Percentiles rank a stretch among this genome's conserved stretches.
Conservation (phyloP, 2,797 vertebrate genomes). For the Erethizon dorsatum region DNA sequence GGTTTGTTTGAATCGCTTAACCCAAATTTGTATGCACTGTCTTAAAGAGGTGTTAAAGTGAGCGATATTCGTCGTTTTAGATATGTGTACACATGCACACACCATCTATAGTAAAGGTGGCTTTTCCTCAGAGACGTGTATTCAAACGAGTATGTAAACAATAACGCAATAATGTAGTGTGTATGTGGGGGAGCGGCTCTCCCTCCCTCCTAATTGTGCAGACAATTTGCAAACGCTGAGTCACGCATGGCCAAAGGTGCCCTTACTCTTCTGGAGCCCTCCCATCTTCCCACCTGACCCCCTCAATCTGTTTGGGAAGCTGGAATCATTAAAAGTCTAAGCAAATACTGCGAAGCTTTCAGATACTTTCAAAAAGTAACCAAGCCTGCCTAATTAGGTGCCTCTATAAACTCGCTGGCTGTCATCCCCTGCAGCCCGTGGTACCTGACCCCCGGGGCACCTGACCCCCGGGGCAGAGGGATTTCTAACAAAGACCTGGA, state of each 20-base stretch:
- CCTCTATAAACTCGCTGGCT: neutral
- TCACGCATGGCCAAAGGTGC: neutral
- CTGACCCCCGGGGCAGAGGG: neutral
- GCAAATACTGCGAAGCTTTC: neutral
- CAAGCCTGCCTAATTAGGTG: constrained; percentile 46
- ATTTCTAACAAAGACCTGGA: constrained; percentile 52
- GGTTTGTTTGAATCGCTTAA: neutral
- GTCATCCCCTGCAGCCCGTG: neutral
- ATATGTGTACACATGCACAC: neutral
- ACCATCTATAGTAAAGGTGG: neutral
- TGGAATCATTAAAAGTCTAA: constrained; percentile 12
- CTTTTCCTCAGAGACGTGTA: constrained; percentile 1
- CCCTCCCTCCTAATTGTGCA: neutral
- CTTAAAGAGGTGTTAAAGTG: constrained; percentile 12
- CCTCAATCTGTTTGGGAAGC: neutral
- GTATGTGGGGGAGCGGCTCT: neutral
- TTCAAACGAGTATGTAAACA: constrained; percentile 5
- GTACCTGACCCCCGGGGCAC: neutral
- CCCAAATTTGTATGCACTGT: neutral
- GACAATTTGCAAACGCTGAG: neutral
- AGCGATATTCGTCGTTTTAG: neutral
- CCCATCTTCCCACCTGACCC: neutral
- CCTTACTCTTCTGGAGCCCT: neutral
- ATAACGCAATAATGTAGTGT: neutral
- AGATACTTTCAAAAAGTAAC: constrained; percentile 28